Percentiles rank a stretch among this genome's conserved stretches.
Conservation (phyloP, 2,888 invertebrate species). For the Dromius quadrimaculatus region DNA sequence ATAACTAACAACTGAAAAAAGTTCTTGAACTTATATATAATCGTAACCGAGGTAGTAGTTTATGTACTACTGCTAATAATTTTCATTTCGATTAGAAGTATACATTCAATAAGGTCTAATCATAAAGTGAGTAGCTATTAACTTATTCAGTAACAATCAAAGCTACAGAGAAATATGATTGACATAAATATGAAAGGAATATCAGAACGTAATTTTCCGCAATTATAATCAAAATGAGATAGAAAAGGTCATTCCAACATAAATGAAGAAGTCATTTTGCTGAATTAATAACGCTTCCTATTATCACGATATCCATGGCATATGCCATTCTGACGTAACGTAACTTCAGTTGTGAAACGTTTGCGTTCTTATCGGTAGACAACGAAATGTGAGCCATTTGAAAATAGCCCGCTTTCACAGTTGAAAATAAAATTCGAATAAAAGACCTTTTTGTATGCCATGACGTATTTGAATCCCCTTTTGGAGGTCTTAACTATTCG, state of each 20-base stretch:
- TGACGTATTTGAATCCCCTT: conserved; percentile 17
- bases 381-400: conserved; percentile 3
- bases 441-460: conserved; percentile 32
- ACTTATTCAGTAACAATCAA: conserved; percentile 18
- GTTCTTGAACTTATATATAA: too few species aligned
- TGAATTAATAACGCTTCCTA: background rate
- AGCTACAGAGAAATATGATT: conserved; percentile 23
- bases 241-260: conserved; percentile 13
- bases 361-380: conserved; percentile 10
- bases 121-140: conserved; percentile 17
- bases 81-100: too few species aligned
- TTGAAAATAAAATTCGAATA: conserved; percentile 28
- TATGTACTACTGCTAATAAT: too few species aligned
- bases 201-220: conserved; percentile 15
- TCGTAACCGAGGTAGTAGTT: too few species aligned
- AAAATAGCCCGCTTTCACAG: conserved; percentile 22
- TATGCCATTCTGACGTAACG: background rate
- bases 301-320: background rate
- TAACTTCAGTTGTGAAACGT: background rate
- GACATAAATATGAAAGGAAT: conserved; percentile 16
- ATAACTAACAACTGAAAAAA: too few species aligned
- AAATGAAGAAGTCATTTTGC: conserved; percentile 15
- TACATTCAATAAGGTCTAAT: background rate
- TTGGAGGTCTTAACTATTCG: conserved; percentile 6
- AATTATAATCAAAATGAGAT: background rate